Percentiles rank a stretch among this genome's conserved stretches.
Conservation (phyloP, 2,888 invertebrate species). For the Serripes groenlandicus region DNA sequence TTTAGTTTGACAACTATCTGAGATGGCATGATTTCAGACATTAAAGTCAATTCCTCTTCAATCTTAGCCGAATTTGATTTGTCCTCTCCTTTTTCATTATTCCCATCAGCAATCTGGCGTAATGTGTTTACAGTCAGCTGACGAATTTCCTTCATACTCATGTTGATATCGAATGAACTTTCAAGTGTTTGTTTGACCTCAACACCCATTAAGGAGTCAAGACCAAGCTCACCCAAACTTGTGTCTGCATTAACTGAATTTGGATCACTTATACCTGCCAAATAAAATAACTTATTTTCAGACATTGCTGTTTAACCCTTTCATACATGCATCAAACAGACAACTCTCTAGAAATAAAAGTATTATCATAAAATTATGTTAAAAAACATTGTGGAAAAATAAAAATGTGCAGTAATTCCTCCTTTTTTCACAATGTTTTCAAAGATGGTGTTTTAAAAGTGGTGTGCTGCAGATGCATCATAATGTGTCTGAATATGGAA, state of each 20-base stretch:
- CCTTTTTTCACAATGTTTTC: neutral
- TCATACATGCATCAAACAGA: neutral
- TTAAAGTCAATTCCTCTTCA: constrained; percentile 53
- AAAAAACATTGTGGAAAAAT: neutral
- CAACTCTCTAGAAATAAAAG: neutral
- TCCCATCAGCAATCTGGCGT: constrained; percentile 23
- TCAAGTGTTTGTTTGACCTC: constrained; percentile 99
- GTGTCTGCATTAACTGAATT: constrained; percentile 92
- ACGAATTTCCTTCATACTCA: constrained; percentile 97
- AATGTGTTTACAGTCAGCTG: constrained; percentile 81
- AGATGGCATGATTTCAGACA: constrained; percentile 90
- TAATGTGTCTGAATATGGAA: too few relatives aligned
- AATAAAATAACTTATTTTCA: too few relatives aligned
- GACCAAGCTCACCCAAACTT: constrained; percentile 96
- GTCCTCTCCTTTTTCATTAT: neutral
- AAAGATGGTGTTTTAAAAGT: neutral
- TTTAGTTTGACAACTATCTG: constrained; percentile 90
- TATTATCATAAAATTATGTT: neutral
- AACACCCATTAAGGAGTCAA: constrained; percentile 99
- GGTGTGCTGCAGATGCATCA: neutral
- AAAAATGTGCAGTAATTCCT: neutral
- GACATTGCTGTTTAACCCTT: too few relatives aligned
- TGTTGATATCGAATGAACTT: constrained; percentile 95
- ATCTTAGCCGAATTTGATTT: neutral
- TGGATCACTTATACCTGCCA: constrained; percentile 95